Evolutionary conservation across 2,888 invertebrate species (phyloP).

Genomic region (Gortyna flavago): DNA sequence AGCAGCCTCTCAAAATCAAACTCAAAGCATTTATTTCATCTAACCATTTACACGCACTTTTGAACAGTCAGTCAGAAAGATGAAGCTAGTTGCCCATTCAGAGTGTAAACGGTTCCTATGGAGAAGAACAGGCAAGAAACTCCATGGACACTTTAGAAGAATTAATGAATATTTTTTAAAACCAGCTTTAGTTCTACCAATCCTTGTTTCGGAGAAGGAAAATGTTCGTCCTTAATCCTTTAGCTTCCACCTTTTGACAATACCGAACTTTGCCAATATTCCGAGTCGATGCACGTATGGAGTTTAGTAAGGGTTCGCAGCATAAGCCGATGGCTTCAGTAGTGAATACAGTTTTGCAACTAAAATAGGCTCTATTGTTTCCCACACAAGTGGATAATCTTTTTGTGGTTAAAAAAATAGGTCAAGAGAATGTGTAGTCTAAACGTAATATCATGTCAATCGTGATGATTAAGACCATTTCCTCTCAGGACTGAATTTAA

Average conservation of each 20-base stretch:
- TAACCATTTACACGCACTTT: background rate
- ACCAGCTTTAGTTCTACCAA: background rate
- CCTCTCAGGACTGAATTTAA: background rate
- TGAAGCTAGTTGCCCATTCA: background rate
- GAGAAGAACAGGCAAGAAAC: background rate
- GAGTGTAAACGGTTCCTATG: background rate
- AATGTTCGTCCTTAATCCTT: slow-evolving; percentile 43
- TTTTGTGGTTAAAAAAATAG: slow-evolving; percentile 4
- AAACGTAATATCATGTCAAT: background rate
- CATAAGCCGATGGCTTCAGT: slow-evolving; percentile 35
- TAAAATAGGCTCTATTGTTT: slow-evolving; percentile 26
- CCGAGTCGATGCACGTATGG: slow-evolving; percentile 56
- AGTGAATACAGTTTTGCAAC: slow-evolving; percentile 32
- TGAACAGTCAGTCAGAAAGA: background rate
- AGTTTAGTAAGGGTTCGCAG: slow-evolving; percentile 29
- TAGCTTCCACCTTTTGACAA: slow-evolving; percentile 46
- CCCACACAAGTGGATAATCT: background rate
- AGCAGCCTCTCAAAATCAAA: background rate
- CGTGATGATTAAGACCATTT: background rate
- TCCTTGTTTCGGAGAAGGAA: slow-evolving; percentile 34
- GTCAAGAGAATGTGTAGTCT: background rate
- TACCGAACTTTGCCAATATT: slow-evolving; percentile 59
- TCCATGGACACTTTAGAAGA: background rate
- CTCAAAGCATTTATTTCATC: background rate
- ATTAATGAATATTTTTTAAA: background rate